Evolutionary conservation across 2,888 invertebrate genomes (phyloP), one percentile per base, ranked within the genome.

Genomic region (Entomobrya multifasciata): DNA sequence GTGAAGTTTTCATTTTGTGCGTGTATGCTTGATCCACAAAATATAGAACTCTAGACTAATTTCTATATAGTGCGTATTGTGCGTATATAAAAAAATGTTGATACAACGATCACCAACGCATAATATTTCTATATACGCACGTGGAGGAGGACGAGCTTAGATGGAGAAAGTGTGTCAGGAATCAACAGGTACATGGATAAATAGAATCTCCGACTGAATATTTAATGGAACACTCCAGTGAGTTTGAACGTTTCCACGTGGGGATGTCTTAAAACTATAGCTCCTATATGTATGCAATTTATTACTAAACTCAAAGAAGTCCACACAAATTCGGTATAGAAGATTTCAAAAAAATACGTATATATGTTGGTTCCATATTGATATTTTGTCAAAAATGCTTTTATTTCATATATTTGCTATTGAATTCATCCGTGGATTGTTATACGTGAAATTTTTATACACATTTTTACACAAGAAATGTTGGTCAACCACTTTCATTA

Each of bases 91-190:
- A n/a, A 13, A n/a, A 49, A n/a, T 49, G n/a, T n/a, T n/a, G 25
- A 11, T 30, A n/a, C 15, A 17, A 36, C 62, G 11, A 55, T 36
- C 30, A 1, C 0, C 36, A 25, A 30, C 41, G 17, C 60, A 25
- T 41, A 77, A 22, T 17, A 62, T 62, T 36, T 36, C 36, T 36
- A 6, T 25, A 30, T 15, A 79, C 85, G 70, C 85, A 85, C 85
- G 85, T 85, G 85, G 41, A 78, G 79, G 85, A 72, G 85, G 85
- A 79, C 1, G 85, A 72, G 62, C 79, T 67, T 72, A n/a, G 8
- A 27, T 1, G 27, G 20, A 6, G 67, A 79, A 85, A 77, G 70
- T 77, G 15, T 62, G 55, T 49, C 77, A 77, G 22, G 20, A 85
- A 65, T 72, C 85, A 85, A 85, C 85, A 85, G 79, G 85, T 85